phyloP scores from a whole-genome alignment of 2,797 vertebrate genomes.

The Mallotus villosus region DNA sequence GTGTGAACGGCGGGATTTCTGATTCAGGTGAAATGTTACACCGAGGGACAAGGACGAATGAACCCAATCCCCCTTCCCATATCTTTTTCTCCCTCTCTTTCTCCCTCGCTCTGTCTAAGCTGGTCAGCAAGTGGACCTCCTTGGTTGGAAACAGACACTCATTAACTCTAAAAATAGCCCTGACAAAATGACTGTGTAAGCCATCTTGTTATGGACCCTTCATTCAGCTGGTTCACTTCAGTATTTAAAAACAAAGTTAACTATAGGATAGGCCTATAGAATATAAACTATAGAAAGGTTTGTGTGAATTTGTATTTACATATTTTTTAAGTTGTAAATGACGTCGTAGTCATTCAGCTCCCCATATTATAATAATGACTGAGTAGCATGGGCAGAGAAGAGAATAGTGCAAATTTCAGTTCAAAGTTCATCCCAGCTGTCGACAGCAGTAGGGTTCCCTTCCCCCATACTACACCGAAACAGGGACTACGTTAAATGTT shows the following conservation, averaged over 20 bases:
- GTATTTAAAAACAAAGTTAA: not conserved
- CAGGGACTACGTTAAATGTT: not conserved
- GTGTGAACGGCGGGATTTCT: too few species aligned
- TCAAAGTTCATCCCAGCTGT: not conserved
- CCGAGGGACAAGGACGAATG: not conserved
- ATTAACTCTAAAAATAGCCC: constrained; percentile 12
- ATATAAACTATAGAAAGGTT: not conserved
- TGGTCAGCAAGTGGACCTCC: not conserved
- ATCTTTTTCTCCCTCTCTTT: not conserved
- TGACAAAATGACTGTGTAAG: not conserved
- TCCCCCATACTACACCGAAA: not conserved
- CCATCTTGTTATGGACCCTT: not conserved
- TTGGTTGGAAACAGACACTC: not conserved
- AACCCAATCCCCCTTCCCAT: not conserved
- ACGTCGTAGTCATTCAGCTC: not conserved
- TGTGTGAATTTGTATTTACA: not conserved
- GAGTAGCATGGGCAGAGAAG: not conserved
- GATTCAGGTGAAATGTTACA: not conserved
- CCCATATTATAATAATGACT: not conserved
- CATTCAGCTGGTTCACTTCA: not conserved
- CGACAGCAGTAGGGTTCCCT: not conserved
- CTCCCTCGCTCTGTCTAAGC: not conserved
- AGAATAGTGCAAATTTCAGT: not conserved
- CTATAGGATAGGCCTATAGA: not conserved
- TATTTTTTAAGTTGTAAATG: not conserved